Conservation (phyloP, 2,113 vertebrate genomes). For the Erpornis zantholeuca region DNA sequence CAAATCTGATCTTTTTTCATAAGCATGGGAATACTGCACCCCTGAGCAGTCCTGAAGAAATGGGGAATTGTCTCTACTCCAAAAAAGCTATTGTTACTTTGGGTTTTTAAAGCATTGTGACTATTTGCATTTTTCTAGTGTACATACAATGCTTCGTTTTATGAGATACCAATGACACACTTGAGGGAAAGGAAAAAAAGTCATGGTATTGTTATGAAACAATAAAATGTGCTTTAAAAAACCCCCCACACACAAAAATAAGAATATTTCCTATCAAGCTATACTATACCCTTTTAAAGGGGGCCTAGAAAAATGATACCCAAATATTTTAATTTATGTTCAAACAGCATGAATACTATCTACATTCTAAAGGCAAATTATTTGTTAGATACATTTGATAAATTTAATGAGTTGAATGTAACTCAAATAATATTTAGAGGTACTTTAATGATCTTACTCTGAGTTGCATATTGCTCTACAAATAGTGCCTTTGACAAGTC, state of each 20-base stretch:
- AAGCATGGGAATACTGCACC: background rate
- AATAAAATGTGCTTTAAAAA: background rate
- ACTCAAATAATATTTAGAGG: background rate
- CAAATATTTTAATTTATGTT: background rate
- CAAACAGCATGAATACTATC: background rate
- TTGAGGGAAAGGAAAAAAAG: background rate
- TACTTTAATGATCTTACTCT: background rate
- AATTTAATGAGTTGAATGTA: background rate
- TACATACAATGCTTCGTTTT: background rate
- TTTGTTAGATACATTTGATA: background rate
- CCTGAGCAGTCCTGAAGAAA: background rate
- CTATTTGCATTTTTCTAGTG: background rate
- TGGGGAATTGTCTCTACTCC: background rate
- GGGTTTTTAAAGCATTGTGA: background rate
- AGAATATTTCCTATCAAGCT: background rate
- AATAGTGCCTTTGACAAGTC: background rate
- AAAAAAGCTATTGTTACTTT: background rate
- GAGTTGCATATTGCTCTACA: background rate
- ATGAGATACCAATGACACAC: background rate
- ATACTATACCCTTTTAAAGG: background rate
- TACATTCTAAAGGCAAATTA: background rate
- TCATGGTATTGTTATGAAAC: background rate
- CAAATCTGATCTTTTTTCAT: background rate
- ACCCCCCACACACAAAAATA: background rate
- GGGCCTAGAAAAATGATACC: background rate